Conservation (phyloP, 1,140 invertebrate genomes). For the Belonocnema kinseyi region DNA sequence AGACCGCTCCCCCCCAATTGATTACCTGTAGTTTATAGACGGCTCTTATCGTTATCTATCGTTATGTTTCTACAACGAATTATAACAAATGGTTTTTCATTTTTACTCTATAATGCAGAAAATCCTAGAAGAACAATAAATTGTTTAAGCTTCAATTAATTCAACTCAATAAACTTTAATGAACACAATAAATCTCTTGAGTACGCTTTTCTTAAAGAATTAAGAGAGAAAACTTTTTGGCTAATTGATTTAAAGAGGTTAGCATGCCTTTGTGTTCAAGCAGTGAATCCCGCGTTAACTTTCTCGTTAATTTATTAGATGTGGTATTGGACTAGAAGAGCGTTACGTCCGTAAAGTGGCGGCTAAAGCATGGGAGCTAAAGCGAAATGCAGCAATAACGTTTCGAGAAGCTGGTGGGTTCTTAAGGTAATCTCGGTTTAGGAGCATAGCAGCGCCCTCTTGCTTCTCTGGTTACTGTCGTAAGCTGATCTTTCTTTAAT, state of each 20-base stretch:
- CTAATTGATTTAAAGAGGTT: conserved; percentile 26
- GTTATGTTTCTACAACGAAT: too few species aligned
- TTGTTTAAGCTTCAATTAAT: too few species aligned
- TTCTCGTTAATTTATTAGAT: conserved; percentile 36
- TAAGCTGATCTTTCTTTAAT: conserved; percentile 56
- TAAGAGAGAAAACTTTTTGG: conserved; percentile 4
- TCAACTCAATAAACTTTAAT: neutral
- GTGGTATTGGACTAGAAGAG: conserved; percentile 48
- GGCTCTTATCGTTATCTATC: too few species aligned
- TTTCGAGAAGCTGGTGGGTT: conserved; percentile 54
- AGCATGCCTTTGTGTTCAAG: conserved; percentile 23
- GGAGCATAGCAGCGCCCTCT: conserved; percentile 55
- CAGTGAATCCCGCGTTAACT: conserved; percentile 16
- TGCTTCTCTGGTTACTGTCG: conserved; percentile 49
- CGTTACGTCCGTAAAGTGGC: conserved; percentile 54
- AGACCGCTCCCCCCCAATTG: too few species aligned
- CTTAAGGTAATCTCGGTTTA: conserved; percentile 62
- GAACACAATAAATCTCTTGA: neutral
- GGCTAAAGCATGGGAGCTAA: conserved; percentile 53
- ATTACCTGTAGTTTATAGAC: too few species aligned
- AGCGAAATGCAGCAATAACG: conserved; percentile 63
- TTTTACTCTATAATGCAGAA: too few species aligned
- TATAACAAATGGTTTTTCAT: too few species aligned
- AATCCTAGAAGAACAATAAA: too few species aligned
- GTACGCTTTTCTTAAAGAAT: neutral